Evolutionary conservation across 2,113 vertebrate species (phyloP).

Genomic region (Parus major): DNA sequence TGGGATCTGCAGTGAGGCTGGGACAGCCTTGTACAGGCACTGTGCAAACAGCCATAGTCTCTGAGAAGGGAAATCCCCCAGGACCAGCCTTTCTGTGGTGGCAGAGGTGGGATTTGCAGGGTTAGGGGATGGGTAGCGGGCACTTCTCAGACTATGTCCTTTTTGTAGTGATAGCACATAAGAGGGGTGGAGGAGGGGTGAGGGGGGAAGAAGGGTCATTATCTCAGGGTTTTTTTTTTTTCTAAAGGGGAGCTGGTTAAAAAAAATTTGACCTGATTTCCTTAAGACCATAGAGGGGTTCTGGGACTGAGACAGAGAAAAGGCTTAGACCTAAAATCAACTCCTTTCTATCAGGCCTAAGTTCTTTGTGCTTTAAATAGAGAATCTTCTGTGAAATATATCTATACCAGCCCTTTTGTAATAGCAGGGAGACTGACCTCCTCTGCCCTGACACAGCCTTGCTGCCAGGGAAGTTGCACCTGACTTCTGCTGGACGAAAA

Average conservation of each 20-base stretch:
- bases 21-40: not conserved
- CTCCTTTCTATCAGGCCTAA: not conserved
- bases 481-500: not conserved
- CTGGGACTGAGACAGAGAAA: not conserved
- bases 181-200: not conserved
- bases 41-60: not conserved
- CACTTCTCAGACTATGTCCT: not conserved
- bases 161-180: not conserved
- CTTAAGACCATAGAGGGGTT: not conserved
- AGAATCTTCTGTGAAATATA: not conserved
- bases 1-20: not conserved
- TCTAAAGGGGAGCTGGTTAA: not conserved
- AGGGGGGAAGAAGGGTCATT: not conserved
- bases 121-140: not conserved
- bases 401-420: not conserved
- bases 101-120: not conserved
- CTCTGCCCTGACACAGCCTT: not conserved
- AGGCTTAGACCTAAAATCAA: not conserved
- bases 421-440: not conserved
- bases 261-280: not conserved
- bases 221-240: rapidly evolving
- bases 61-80: not conserved
- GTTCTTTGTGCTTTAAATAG: not conserved
- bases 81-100: not conserved
- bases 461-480: not conserved